Evolutionary conservation across 2,888 invertebrate species (phyloP).

Genomic region (Autographa gamma): DNA sequence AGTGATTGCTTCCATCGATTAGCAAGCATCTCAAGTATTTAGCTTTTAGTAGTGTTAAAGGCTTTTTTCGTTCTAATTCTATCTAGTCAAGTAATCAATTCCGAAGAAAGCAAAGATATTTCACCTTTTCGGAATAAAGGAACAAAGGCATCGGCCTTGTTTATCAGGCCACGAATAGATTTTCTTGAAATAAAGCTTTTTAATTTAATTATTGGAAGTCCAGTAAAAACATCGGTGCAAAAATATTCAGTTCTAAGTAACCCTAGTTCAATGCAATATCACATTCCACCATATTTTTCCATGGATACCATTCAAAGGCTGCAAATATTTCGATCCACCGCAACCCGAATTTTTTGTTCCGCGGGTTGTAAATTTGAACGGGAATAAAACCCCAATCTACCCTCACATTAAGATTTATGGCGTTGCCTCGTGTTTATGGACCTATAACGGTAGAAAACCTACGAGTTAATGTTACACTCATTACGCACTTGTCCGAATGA

Average conservation of each 20-base stretch:
- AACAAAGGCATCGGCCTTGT: no score
- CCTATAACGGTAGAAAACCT: conserved; percentile 30
- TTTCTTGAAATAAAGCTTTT: no score
- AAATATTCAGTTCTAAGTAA: no score
- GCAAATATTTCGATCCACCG: not conserved
- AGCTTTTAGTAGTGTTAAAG: conserved; percentile 12
- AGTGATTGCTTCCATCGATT: conserved; percentile 42
- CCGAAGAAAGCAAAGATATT: no score
- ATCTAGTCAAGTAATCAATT: no score
- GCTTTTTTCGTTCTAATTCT: not conserved
- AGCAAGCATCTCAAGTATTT: conserved; percentile 27
- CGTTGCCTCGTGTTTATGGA: conserved; percentile 24
- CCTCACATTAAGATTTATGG: conserved; percentile 36
- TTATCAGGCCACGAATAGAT: no score
- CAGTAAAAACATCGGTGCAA: no score
- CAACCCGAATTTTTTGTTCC: not conserved
- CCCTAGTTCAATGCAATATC: no score
- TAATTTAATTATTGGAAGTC: no score
- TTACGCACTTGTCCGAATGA: conserved; percentile 16
- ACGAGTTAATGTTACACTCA: conserved; percentile 39
- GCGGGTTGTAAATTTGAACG: not conserved
- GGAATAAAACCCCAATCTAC: conserved; percentile 1
- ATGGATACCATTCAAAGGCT: not conserved
- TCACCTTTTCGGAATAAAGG: no score
- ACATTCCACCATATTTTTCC: no score